Base-by-base conservation (phyloP, 2,888 invertebrate species). In the Xestobium rufovillosum region DNA sequence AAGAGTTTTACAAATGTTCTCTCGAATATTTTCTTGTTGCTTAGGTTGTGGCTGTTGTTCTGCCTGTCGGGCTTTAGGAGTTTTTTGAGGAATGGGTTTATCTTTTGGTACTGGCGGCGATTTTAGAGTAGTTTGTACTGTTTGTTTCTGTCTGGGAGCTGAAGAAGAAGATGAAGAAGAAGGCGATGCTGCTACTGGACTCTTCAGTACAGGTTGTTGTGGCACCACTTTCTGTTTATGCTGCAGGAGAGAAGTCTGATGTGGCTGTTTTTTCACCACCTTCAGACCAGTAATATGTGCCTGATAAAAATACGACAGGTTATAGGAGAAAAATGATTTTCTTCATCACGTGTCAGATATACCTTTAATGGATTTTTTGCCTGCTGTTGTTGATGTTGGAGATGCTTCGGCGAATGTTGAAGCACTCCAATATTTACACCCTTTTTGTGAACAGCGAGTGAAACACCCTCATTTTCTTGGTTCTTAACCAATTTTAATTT, bases 1-100 rank as follows among this genome's bases (percentile, higher is more conserved):
- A 25, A 95, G 66, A 0, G 86, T 83, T 57, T 87, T 88, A 30
- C 83, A 75, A 13, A 94, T 88, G 60, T 84, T 92, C 2, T 84
- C 72, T 34, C 94, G 70, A 30, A 90, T 77, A 4, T 83, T 79
- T 51, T 86, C 85, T 42, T 53, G 45, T 19, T 56, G 51, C 26
- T 56, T 61, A 40, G 50, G 53, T 14, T 40, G 50, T 10, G 38
- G 36, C 4, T 28, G 42, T 29, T 25, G 36, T 42, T 58, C 57
- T 9, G 50, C 48, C 34, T 50, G 51, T 23, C 55, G 44, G 2
- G 56, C 33, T 41, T 56, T 61, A 4, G 57, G 59, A 2, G 56
- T 55, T 47, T 61, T 63, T 17, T 51, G 50, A 4, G 57, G 53
- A 19, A 50, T 44, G 2, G 53, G 47, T 41, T 56, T 55, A 14